Evolutionary conservation across 2,113 vertebrate species (phyloP), one percentile per base, ranked within the genome.

Genomic region (Upupa epops): DNA sequence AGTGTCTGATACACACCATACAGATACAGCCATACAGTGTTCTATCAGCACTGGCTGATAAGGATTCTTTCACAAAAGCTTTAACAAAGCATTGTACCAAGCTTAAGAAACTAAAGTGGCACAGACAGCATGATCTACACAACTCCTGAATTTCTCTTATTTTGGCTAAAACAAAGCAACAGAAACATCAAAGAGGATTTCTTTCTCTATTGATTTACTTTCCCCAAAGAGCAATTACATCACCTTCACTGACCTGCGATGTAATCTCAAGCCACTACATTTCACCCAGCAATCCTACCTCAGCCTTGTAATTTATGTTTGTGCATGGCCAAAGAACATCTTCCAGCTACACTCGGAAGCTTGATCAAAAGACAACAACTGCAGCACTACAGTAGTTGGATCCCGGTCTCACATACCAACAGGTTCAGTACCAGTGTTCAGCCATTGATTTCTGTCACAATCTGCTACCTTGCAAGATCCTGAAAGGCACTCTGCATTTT

Each of bases 1-100:
- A 12, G 2, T 15, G 48, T 1, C 6, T 12, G 37, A 6, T 6
- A 34, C 36, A 6, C 4, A 3, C 54, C 5, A 45, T 5, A 13
- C 58, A 42, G n/a, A 20, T 2, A 34, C 56, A 46, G 1, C n/a
- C 48, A 29, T 0, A 2, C 40, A 42, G 17, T 12, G 21, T 0
- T 68, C 4, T 52, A 48, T 48, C 19, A 75, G 37, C 68, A 17
- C 59, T 40, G 54, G 12, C 54, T 49, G 42, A 2, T 3, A 58
- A 52, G 21, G 3, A 52, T 22, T 1, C 72, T 79, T 54, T 32
- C 52, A 0, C 42, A 66, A 60, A 31, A 36, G 31, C 32, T 72
- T 19, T 28, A 26, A 24, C 11, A 80, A 42, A 77, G 45, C 2
- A 8, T 8, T 40, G 9, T 36, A 87, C 24, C 48, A 79, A 81